These are phyloP conservation scores for Armadillidium nasatum DNA, from an alignment of 1,140 invertebrate genomes.

Conservation along the genomic window DNA sequence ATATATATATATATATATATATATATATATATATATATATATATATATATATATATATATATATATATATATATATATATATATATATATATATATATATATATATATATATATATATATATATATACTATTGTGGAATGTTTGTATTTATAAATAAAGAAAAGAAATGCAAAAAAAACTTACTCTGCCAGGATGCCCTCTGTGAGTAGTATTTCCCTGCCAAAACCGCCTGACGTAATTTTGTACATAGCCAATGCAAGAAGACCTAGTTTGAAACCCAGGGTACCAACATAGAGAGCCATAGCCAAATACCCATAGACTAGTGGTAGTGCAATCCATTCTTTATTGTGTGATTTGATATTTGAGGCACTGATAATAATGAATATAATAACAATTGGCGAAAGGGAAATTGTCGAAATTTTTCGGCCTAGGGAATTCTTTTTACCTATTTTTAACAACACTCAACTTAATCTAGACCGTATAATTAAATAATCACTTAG, in stretches of 20 bases:
- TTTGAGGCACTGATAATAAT: background rate
- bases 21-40: too few relatives aligned
- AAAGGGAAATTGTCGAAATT: background rate
- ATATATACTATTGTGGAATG: too few relatives aligned
- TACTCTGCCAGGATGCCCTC: conserved; percentile 73
- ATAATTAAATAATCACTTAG: conserved; percentile 9
- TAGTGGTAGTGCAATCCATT: conserved; percentile 12
- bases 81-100: too few relatives aligned
- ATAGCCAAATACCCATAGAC: conserved; percentile 76
- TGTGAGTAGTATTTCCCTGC: conserved; percentile 78
- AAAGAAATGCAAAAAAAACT: too few relatives aligned
- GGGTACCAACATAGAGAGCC: conserved; percentile 82
- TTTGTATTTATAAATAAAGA: too few relatives aligned
- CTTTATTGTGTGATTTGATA: conserved; percentile 21
- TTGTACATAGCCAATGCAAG: conserved; percentile 64
- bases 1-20: too few relatives aligned
- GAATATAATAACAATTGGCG: too few relatives aligned
- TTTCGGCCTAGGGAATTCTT: background rate
- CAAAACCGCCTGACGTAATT: conserved; percentile 75
- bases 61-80: too few relatives aligned
- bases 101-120: too few relatives aligned
- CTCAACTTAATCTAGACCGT: background rate
- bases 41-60: too few relatives aligned
- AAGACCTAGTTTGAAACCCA: conserved; percentile 69
- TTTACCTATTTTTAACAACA: background rate